These are phyloP conservation scores for Buteo buteo DNA, from an alignment of 2,113 vertebrate species.

Conservation along the genomic window DNA sequence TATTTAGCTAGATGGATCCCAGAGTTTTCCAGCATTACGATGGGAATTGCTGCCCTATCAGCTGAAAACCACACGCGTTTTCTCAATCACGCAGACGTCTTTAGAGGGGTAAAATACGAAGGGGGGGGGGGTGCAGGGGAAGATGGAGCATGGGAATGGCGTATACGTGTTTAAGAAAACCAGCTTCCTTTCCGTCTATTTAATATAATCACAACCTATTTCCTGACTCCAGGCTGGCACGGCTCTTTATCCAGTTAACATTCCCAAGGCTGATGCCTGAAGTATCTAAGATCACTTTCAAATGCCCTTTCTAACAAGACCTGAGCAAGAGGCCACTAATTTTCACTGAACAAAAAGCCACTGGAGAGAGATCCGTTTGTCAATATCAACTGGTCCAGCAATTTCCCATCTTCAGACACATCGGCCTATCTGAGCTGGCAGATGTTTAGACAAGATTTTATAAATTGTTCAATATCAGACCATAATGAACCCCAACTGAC, in stretches of 20 bases:
- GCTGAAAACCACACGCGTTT: neutral
- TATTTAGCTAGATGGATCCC: neutral
- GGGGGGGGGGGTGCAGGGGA: neutral
- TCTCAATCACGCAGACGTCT: neutral
- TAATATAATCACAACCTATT: neutral
- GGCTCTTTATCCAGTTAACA: conserved; percentile 64
- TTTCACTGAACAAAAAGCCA: conserved; percentile 80
- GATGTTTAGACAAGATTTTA: conserved; percentile 99
- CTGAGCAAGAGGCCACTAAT: conserved; percentile 81
- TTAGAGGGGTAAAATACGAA: neutral
- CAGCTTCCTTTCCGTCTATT: neutral
- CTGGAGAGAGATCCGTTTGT: conserved; percentile 83
- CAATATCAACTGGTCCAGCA: conserved; percentile 85
- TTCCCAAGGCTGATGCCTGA: conserved; percentile 66
- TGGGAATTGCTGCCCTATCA: neutral
- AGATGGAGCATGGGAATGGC: neutral
- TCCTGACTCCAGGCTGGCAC: neutral
- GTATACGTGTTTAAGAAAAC: neutral
- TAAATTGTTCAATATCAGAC: conserved; percentile 95
- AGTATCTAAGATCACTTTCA: conserved; percentile 80
- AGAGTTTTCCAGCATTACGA: neutral
- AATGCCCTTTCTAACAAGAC: conserved; percentile 83
- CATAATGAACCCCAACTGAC: conserved; percentile 97
- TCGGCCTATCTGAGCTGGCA: conserved; percentile 90
- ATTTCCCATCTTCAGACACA: conserved; percentile 84